Evolutionary conservation across 53 echinoderm and acorn worm species (phyloP).

Genomic region (Pentamera pediparva): DNA sequence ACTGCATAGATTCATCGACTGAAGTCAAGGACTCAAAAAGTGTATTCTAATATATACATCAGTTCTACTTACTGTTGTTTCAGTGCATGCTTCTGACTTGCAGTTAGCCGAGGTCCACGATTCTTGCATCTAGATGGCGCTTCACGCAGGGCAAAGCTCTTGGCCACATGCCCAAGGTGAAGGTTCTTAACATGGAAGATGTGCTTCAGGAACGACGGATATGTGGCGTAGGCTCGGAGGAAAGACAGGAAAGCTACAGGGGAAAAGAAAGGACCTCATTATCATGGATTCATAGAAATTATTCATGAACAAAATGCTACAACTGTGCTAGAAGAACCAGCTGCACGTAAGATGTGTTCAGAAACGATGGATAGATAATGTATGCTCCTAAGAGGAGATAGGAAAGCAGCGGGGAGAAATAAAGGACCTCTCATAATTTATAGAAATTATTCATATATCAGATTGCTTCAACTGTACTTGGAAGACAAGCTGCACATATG

Average conservation of each 20-base stretch:
- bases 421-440: no score
- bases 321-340: no score
- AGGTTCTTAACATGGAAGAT: slow-evolving; percentile 94
- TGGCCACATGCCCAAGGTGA: slow-evolving; percentile 85
- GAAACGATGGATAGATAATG: no score
- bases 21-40: no score
- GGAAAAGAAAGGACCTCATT: neutral
- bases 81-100: slow-evolving; percentile 1
- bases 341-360: no score
- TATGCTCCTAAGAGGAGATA: no score
- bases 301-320: neutral
- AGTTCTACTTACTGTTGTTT: slow-evolving; percentile 12
- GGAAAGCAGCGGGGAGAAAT: no score
- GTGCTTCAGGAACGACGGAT: slow-evolving; percentile 68
- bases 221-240: slow-evolving; percentile 86
- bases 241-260: slow-evolving; percentile 83
- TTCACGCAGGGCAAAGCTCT: slow-evolving; percentile 86
- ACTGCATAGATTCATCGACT: no score
- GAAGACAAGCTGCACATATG: no score
- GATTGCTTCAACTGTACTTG: no score
- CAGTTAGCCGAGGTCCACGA: neutral
- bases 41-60: neutral
- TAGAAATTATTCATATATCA: no score
- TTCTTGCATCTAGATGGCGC: slow-evolving; percentile 57
- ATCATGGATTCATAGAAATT: neutral